phyloP scores from a whole-genome alignment of 2,113 vertebrate genomes.

The Lichenostomus cassidix region DNA sequence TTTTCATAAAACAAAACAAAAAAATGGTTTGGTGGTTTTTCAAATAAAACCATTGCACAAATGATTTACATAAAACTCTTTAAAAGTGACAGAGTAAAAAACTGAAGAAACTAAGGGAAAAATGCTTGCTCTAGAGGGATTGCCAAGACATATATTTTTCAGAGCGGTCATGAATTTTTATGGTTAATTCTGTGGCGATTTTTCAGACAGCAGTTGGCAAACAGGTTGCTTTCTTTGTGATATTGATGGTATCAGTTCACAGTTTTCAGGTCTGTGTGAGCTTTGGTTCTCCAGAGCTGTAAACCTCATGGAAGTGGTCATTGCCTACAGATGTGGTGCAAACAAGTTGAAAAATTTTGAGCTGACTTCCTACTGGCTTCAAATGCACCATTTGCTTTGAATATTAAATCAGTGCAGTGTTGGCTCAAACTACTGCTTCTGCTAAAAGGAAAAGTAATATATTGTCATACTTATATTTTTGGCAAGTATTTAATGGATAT shows the following conservation, averaged over 20 bases:
- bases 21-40: background rate
- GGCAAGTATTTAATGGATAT: background rate
- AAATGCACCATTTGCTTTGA: background rate
- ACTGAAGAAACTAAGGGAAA: background rate
- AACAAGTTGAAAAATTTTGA: background rate
- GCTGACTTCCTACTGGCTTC: background rate
- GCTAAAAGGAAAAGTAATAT: background rate
- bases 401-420: background rate
- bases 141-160: background rate
- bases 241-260: background rate
- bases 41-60: background rate
- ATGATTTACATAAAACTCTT: background rate
- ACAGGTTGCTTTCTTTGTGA: background rate
- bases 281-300: background rate
- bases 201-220: background rate
- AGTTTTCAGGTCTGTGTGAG: background rate
- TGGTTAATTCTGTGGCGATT: background rate
- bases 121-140: background rate
- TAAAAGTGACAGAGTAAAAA: background rate
- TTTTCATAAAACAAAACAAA: background rate
- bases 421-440: background rate
- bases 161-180: background rate
- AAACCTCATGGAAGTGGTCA: background rate
- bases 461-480: background rate
- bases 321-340: background rate